Evolutionary conservation across 2,888 invertebrate genomes (phyloP), one percentile per base, ranked within the genome.

Genomic region (Scrobipalpa atriplicella): DNA sequence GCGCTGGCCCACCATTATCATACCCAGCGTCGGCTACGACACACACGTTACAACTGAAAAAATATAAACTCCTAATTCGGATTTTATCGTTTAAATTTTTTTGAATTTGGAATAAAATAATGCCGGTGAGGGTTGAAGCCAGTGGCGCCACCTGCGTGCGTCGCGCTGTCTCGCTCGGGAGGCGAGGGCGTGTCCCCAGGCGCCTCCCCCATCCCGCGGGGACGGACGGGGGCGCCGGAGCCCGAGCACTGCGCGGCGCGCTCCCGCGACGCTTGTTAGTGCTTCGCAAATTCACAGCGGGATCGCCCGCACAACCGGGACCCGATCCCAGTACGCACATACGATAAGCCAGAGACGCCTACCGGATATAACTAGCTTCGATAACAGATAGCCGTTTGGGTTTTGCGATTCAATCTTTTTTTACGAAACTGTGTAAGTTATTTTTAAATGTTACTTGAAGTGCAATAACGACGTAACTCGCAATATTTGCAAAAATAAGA

Each of bases 111-210:
- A 19, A 19, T 41, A 61, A 41, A 7, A 39, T 19, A 41, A 73
- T 68, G 56, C 43, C 13, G 39, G 61, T 71, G 71, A 70, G 67
- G 41, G 67, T 41, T 66, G 60, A 74, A 68, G 69, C 66, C 78
- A 83, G 90, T 90, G 89, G 91, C 91, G 91, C 91, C 91, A 86
- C 78, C 91, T 87, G 74, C 72, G 75, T 63, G 71, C 75, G 80
- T 90, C 82, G 81, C 82, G 84, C 82, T 73, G 86, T 92, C 91
- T 84, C 84, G 90, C 93, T 93, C 93, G 86, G 82, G 90, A 85
- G 91, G 89, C 90, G 93, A 93, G 93, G 93, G 93, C 93, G 93
- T 93, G 92, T 90, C 90, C 91, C 90, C 77, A 80, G 90, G 92
- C 89, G 82, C 89, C 89, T 88, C 91, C 90, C 90, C 83, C 89